A percentile compares a stretch with the other conserved stretches of the same genome.
Conservation (phyloP, 2,113 vertebrate species). For the Carlito syrichta region DNA sequence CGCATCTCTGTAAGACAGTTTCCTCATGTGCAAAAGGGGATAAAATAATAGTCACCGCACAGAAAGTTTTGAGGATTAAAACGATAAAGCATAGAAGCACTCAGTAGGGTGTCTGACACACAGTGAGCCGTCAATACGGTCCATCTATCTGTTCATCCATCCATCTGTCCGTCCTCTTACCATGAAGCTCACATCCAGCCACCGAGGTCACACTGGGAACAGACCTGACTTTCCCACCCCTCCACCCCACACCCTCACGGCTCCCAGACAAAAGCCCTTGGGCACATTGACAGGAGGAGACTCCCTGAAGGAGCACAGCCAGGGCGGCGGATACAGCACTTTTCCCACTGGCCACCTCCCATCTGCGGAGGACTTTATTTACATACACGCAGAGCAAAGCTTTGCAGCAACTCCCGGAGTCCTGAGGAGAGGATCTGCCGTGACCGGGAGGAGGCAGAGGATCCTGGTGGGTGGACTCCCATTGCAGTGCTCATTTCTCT, state of each 20-base stretch:
- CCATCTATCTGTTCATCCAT: too few relatives aligned
- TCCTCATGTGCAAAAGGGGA: constrained; percentile 2
- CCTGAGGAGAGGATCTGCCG: neutral
- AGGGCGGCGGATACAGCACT: neutral
- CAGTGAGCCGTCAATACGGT: neutral
- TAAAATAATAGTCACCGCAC: neutral
- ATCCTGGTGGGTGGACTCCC: neutral
- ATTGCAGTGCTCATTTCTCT: neutral
- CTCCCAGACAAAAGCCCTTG: neutral
- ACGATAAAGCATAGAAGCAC: neutral
- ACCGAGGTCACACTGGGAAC: neutral
- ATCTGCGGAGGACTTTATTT: neutral
- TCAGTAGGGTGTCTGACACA: neutral
- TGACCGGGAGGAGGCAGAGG: neutral
- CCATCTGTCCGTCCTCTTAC: neutral
- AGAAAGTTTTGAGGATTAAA: neutral
- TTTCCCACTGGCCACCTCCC: neutral
- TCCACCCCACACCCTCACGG: neutral
- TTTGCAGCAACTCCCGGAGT: neutral
- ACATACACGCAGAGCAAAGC: neutral
- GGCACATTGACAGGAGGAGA: neutral
- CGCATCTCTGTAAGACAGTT: neutral
- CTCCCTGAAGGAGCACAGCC: neutral
- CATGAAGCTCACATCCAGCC: neutral
- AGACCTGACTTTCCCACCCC: neutral